A percentile compares a stretch with the other conserved stretches of the same genome.
phyloP scores from a whole-genome alignment of 2,113 vertebrate species.

The Morone chrysops region DNA sequence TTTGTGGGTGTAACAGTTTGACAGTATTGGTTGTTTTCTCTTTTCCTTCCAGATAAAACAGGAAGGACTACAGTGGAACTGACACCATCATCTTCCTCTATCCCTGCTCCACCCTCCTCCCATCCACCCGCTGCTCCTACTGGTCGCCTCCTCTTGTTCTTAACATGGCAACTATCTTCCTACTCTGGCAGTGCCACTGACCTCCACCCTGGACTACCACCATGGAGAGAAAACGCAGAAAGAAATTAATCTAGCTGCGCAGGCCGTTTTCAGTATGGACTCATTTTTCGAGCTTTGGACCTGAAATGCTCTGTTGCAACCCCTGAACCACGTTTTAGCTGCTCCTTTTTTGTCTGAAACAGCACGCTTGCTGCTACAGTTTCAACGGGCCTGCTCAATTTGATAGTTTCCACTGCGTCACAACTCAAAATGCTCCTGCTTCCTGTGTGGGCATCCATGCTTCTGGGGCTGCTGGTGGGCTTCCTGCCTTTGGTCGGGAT shows the following conservation, averaged over 20 bases:
- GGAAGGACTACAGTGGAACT: background rate
- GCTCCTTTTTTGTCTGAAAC: constrained; percentile 38
- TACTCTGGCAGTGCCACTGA: constrained; percentile 74
- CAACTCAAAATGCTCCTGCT: constrained; percentile 63
- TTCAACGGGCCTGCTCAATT: constrained; percentile 62
- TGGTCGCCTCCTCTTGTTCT: constrained; percentile 15
- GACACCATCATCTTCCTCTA: background rate
- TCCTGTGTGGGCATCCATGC: constrained; percentile 84
- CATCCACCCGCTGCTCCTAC: background rate
- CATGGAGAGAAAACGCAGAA: constrained; percentile 99
- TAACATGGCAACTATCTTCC: constrained; percentile 72
- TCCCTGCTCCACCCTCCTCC: background rate
- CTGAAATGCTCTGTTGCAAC: constrained; percentile 68
- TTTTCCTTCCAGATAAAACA: constrained; percentile 14
- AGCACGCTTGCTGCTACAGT: constrained; percentile 8
- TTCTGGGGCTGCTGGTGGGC: constrained; percentile 87
- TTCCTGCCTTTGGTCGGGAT: constrained; percentile 87
- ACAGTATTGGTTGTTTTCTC: background rate
- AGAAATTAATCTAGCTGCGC: constrained; percentile 90
- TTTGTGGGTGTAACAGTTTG: background rate
- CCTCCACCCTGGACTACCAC: constrained; percentile 75
- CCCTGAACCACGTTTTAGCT: constrained; percentile 36
- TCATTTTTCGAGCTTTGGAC: constrained; percentile 79
- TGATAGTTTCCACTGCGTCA: constrained; percentile 1
- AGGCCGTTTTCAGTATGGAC: constrained; percentile 80